Evolutionary conservation across 2,888 invertebrate genomes (phyloP).

Genomic region (Esperia sulphurella): DNA sequence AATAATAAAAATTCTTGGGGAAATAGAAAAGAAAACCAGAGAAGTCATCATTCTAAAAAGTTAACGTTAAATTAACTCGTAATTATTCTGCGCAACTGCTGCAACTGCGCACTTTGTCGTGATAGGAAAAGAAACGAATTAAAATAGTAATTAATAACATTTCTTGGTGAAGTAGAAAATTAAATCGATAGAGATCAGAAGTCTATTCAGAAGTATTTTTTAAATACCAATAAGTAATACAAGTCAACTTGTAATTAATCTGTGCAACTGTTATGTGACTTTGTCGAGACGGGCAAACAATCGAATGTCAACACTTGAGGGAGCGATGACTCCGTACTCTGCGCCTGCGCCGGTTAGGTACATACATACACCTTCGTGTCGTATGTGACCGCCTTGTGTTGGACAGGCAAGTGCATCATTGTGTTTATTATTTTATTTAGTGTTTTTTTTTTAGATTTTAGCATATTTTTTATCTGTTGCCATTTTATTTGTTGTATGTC

Average conservation of each 20-base stretch:
- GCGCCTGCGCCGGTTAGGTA: conserved; percentile 24
- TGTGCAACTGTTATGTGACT: conserved; percentile 63
- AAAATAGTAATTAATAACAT: no score
- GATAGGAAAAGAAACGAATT: no score
- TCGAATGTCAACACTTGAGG: conserved; percentile 70
- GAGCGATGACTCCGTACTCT: conserved; percentile 57
- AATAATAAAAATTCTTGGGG: no score
- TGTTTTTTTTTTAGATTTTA: not conserved
- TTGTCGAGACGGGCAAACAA: conserved; percentile 65
- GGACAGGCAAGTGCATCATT: conserved; percentile 12
- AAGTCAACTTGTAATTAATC: conserved; percentile 41
- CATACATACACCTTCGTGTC: conserved; percentile 8
- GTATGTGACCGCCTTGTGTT: conserved; percentile 19
- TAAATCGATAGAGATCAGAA: no score
- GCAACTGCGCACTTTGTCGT: no score
- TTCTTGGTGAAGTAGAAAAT: no score
- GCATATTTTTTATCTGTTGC: not conserved
- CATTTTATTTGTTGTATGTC: not conserved
- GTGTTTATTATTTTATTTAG: not conserved
- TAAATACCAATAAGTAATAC: conserved; percentile 2
- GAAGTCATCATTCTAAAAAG: no score
- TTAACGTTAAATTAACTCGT: no score
- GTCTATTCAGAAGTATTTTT: no score
- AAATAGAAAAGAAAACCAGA: no score
- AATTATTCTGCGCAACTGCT: no score